Evolutionary conservation across 2,888 invertebrate species (phyloP).

Genomic region (Tetranychus piercei): DNA sequence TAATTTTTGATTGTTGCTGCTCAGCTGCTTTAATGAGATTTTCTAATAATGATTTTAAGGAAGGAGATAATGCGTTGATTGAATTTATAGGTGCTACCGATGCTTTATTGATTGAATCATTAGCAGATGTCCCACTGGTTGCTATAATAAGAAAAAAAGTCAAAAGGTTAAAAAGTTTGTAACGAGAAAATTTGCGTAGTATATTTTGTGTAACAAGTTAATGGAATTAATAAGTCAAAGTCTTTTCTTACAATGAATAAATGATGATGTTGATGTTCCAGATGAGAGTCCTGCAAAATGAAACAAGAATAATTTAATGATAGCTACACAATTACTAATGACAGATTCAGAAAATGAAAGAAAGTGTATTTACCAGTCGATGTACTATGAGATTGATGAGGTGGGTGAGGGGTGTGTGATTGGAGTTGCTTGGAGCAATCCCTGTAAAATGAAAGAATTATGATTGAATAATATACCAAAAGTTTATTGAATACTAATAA

Average conservation of each 20-base stretch:
- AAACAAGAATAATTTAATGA: too few relatives aligned
- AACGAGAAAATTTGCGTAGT: too few relatives aligned
- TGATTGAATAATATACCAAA: neutral
- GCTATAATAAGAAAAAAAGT: neutral
- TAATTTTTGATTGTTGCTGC: conserved; percentile 5
- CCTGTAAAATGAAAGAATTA: neutral
- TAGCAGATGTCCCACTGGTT: neutral
- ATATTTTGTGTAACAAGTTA: neutral
- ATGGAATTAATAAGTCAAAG: neutral
- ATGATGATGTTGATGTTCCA: too few relatives aligned
- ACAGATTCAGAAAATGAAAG: neutral
- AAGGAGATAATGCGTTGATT: neutral
- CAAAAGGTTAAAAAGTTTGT: too few relatives aligned
- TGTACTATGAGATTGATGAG: neutral
- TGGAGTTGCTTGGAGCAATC: neutral
- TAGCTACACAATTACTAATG: too few relatives aligned
- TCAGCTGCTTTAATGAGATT: conserved; percentile 18
- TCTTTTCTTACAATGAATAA: too few relatives aligned
- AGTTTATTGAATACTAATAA: neutral
- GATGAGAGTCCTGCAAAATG: too few relatives aligned
- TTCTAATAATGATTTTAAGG: conserved; percentile 18
- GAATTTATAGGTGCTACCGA: neutral
- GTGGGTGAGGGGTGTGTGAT: too few relatives aligned
- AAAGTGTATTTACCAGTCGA: neutral
- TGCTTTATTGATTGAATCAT: neutral